Percentiles rank a stretch among this genome's conserved stretches.
Evolutionary conservation across 2,888 invertebrate species (phyloP).

Genomic region (Euproctis similis): DNA sequence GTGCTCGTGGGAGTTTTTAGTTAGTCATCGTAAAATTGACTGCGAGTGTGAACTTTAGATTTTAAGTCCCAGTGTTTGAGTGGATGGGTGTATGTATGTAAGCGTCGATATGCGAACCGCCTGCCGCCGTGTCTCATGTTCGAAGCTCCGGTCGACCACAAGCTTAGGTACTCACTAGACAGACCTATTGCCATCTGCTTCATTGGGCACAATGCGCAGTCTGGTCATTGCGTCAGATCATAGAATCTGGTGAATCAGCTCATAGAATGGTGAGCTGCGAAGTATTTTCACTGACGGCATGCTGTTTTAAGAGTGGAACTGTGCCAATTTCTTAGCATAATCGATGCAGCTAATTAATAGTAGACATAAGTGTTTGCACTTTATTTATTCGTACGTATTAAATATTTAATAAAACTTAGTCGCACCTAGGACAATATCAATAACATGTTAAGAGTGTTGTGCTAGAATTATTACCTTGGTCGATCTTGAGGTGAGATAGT

Average conservation of each 20-base stretch:
- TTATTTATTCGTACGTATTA: conserved; percentile 76
- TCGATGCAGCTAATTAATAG: conserved; percentile 62
- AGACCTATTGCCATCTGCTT: too few relatives aligned
- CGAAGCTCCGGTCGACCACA: background rate
- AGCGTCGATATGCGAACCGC: conserved; percentile 17
- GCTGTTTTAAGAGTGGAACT: conserved; percentile 62
- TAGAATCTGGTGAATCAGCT: too few relatives aligned
- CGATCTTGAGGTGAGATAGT: conserved; percentile 68
- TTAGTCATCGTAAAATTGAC: conserved; percentile 25
- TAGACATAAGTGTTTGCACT: conserved; percentile 78
- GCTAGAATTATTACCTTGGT: conserved; percentile 67
- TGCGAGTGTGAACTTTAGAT: conserved; percentile 21
- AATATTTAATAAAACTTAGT: conserved; percentile 72
- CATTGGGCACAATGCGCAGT: too few relatives aligned
- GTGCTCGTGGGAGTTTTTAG: conserved; percentile 37
- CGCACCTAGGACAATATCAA: conserved; percentile 76
- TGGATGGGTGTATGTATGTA: conserved; percentile 17
- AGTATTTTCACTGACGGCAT: conserved; percentile 14
- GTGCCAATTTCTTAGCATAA: conserved; percentile 73
- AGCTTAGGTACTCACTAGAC: too few relatives aligned
- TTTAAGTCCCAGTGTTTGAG: conserved; percentile 19
- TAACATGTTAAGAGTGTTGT: conserved; percentile 76
- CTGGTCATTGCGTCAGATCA: too few relatives aligned
- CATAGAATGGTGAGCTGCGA: conserved; percentile 1
- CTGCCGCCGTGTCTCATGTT: conserved; percentile 11